These are phyloP conservation scores for Amiota communis DNA, from an alignment of 2,888 invertebrate genomes.

Conservation along the genomic window DNA sequence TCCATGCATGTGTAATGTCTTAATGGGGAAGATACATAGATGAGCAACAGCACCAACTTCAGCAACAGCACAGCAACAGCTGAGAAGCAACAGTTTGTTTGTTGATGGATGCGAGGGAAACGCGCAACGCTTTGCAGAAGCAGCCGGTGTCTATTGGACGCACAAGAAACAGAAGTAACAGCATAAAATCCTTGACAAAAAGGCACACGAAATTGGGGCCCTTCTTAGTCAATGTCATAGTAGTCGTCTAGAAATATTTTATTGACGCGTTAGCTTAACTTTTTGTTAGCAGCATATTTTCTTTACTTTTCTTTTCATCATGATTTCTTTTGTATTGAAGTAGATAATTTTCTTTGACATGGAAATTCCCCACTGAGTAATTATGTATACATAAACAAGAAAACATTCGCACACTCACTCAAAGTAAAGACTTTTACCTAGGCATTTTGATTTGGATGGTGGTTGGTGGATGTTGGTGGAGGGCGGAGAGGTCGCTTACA, in stretches of 20 bases:
- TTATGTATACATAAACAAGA: not conserved
- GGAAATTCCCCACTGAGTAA: slow-evolving; percentile 14
- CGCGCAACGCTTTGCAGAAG: not conserved
- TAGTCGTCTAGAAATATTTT: slow-evolving; percentile 29
- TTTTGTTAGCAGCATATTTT: slow-evolving; percentile 9
- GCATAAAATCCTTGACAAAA: slow-evolving; percentile 4
- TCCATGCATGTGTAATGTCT: too few relatives aligned
- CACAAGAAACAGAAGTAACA: slow-evolving; percentile 24
- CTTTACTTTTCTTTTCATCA: not conserved
- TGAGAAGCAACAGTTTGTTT: slow-evolving; percentile 66
- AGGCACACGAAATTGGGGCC: slow-evolving; percentile 18
- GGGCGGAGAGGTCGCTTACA: not conserved
- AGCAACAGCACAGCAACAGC: slow-evolving; percentile 47
- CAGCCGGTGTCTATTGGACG: slow-evolving; percentile 35
- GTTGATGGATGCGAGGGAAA: not conserved
- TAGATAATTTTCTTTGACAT: not conserved
- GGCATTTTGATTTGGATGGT: too few relatives aligned
- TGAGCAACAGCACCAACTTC: too few relatives aligned
- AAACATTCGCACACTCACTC: too few relatives aligned
- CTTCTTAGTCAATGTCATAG: slow-evolving; percentile 65
- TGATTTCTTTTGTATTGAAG: not conserved
- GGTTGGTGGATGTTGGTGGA: too few relatives aligned
- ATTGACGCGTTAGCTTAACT: slow-evolving; percentile 38
- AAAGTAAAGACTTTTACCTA: too few relatives aligned
- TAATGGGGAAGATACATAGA: too few relatives aligned